Conservation (phyloP, 2,113 vertebrate species). For the Petrocephalus zakoni region DNA sequence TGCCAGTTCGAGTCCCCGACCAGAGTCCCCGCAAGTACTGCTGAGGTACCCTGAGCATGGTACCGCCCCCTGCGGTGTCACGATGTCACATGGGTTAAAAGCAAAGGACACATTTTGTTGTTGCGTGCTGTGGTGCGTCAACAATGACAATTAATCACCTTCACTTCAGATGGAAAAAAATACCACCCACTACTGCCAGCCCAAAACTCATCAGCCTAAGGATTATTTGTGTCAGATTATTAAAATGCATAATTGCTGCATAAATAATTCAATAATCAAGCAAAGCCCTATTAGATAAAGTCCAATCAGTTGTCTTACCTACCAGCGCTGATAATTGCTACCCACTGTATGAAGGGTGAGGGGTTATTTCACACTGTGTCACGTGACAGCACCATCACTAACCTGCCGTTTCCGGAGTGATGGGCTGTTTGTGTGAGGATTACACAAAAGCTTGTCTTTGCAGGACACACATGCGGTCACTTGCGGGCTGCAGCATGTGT, state of each 20-base stretch:
- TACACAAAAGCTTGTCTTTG: neutral
- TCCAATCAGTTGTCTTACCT: neutral
- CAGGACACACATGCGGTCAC: neutral
- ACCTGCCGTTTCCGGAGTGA: neutral
- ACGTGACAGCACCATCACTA: neutral
- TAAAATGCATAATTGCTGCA: neutral
- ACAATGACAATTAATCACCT: too few species aligned
- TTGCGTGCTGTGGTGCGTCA: too few species aligned
- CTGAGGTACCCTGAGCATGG: too few species aligned
- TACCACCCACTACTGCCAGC: neutral
- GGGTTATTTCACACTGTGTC: neutral
- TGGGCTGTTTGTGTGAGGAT: neutral
- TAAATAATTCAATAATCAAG: conserved; percentile 9
- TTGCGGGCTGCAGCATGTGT: neutral
- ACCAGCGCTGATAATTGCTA: neutral
- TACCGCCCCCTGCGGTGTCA: too few species aligned
- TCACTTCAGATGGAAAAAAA: neutral
- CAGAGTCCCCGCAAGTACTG: too few species aligned
- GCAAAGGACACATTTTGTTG: too few species aligned
- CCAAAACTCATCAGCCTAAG: neutral
- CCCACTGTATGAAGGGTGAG: neutral
- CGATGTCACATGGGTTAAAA: too few species aligned
- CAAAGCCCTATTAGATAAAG: neutral
- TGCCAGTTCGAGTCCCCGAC: too few species aligned
- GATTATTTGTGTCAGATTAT: conserved; percentile 8